These are phyloP conservation scores for Drosophila eohydei DNA, from an alignment of 2,888 invertebrate genomes.

Conservation along the genomic window DNA sequence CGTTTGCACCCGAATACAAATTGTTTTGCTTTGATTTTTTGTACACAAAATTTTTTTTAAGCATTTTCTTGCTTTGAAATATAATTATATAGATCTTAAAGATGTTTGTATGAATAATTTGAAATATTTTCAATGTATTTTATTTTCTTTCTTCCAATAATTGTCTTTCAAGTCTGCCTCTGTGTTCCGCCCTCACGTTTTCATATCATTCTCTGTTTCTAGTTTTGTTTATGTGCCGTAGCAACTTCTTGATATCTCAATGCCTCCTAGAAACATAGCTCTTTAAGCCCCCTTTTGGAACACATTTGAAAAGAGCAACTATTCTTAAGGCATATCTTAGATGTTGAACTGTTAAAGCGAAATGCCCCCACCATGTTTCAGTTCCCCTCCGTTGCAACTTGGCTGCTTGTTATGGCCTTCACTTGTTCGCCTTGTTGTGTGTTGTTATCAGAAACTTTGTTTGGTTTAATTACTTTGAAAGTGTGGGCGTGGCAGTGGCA, in stretches of 20 bases:
- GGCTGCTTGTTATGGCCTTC: slow-evolving; percentile 54
- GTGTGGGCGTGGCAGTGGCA: slow-evolving; percentile 39
- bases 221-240: neutral
- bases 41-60: neutral
- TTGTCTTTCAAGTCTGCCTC: neutral
- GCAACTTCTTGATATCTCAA: neutral
- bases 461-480: slow-evolving; percentile 66
- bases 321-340: slow-evolving; percentile 19
- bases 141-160: neutral
- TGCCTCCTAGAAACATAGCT: slow-evolving; percentile 2
- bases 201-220: neutral
- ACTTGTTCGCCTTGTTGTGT: slow-evolving; percentile 32
- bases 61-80: neutral
- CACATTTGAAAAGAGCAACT: slow-evolving; percentile 10
- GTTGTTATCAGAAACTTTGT: slow-evolving; percentile 71
- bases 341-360: slow-evolving; percentile 10
- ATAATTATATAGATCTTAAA: neutral
- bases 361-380: neutral
- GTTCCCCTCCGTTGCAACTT: slow-evolving; percentile 30
- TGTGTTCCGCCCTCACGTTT: neutral
- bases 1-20: neutral
- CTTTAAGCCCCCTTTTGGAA: neutral
- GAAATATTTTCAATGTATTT: neutral
- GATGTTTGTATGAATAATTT: neutral
- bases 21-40: neutral